Base-by-base conservation (phyloP, 2,113 vertebrate genomes). In the Tyto alba region DNA sequence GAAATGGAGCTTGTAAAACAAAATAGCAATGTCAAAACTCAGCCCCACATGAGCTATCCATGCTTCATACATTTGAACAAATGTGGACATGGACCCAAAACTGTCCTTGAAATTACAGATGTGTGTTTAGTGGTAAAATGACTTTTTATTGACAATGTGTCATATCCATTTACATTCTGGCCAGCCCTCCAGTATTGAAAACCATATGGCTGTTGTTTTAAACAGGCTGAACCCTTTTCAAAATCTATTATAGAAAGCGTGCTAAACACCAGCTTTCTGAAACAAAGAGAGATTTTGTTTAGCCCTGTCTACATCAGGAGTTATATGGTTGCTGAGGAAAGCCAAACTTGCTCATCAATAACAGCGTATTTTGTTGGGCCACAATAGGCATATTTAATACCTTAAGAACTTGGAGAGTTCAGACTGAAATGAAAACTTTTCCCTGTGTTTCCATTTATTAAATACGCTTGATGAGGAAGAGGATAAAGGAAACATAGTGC, bases 181-280 rank as follows among this genome's bases (percentile, higher is more conserved):
- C 60, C 92, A 92, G 55, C 63, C 38, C 79, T 95, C 40, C 72
- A 75, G 47, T 74, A 94, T 1, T 63, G 82, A 86, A 84, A 96
- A 93, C 92, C 95, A 95, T 84, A 94, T 92, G 96, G 60, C 83
- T 84, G 82, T 77, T 94, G 75, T 77, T 94, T 94, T 59, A 93
- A 86, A 72, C 48, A 64, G 72, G 88, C 73, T 93, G 83, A 92
- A 86, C 88, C 88, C 85, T 90, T 96, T 96, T 97, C 96, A 94
- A 84, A 93, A 90, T 47, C 90, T 73, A 72, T 93, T 94, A 80
- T 10, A 83, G 71, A 21, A 77, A 63, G 52, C 1, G 11, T 86
- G 55, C 75, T 85, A 71, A 93, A 77, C 47, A 91, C 26, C 59
- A 90, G 72, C 79, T 82, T 93, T 94, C 68, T 88, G 81, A 83